phyloP scores from a whole-genome alignment of 2,888 invertebrate genomes.

The Sympetrum striolatum region DNA sequence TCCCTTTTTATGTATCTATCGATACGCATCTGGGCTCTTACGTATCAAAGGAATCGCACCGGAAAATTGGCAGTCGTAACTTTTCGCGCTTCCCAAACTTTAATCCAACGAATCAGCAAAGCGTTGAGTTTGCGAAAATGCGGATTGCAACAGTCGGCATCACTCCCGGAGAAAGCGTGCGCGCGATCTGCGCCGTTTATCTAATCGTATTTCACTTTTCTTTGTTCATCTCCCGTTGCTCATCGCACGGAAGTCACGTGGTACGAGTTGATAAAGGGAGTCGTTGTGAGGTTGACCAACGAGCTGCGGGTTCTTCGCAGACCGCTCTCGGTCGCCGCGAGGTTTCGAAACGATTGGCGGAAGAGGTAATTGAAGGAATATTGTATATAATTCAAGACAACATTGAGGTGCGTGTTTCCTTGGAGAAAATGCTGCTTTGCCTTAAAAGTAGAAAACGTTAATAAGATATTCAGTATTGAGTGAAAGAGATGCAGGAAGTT shows the following conservation, averaged over 20 bases:
- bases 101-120: not conserved
- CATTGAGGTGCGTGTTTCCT: too few relatives aligned
- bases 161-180: not conserved
- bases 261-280: not conserved
- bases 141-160: not conserved
- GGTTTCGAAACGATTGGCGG: too few relatives aligned
- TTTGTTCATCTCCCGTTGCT: not conserved
- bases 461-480: too few relatives aligned
- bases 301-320: not conserved
- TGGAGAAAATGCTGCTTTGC: too few relatives aligned
- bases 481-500: too few relatives aligned
- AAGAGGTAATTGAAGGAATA: too few relatives aligned
- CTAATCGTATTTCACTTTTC: not conserved
- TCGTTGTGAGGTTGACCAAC: not conserved
- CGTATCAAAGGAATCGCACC: too few relatives aligned
- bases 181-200: not conserved
- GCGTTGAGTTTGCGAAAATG: not conserved
- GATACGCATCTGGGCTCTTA: too few relatives aligned
- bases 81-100: not conserved
- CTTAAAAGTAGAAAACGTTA: too few relatives aligned
- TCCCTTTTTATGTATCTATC: too few relatives aligned
- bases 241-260: not conserved
- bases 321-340: not conserved
- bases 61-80: too few relatives aligned
- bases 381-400: too few relatives aligned